Conservation (phyloP, 2,797 vertebrate species). For the Falco berigora region DNA sequence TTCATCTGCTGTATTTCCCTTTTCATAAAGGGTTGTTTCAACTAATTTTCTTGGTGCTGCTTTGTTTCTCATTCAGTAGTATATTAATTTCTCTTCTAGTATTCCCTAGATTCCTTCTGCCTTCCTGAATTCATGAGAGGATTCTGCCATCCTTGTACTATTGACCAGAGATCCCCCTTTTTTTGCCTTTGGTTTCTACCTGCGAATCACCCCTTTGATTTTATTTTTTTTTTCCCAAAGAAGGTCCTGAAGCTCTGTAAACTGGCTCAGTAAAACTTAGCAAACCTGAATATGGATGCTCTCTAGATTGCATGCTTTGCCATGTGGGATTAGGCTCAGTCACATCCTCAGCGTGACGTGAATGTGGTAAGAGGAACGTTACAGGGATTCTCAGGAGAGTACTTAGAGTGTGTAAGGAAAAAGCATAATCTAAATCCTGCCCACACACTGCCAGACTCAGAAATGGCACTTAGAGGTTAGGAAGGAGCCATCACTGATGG, state of each 20-base stretch:
- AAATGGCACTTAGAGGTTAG: background rate
- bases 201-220: background rate
- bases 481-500: background rate
- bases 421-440: background rate
- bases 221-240: background rate
- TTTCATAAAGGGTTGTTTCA: background rate
- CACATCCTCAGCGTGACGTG: fast-evolving
- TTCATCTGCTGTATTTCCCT: background rate
- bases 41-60: background rate
- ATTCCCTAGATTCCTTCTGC: background rate
- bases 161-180: fast-evolving
- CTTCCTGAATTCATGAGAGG: background rate
- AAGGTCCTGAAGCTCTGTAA: background rate
- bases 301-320: background rate
- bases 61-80: background rate
- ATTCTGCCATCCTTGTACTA: background rate
- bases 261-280: background rate
- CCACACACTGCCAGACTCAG: background rate
- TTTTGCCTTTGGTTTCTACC: background rate
- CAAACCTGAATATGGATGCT: background rate
- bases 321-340: background rate
- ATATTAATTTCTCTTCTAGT: background rate
- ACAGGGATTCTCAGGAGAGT: background rate
- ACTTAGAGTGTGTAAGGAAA: background rate
- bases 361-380: background rate